Percentiles rank a stretch among this genome's conserved stretches.
These are phyloP conservation scores for Brachionus rubens DNA, from an alignment of 1,140 invertebrate species.

Conservation along the genomic window DNA sequence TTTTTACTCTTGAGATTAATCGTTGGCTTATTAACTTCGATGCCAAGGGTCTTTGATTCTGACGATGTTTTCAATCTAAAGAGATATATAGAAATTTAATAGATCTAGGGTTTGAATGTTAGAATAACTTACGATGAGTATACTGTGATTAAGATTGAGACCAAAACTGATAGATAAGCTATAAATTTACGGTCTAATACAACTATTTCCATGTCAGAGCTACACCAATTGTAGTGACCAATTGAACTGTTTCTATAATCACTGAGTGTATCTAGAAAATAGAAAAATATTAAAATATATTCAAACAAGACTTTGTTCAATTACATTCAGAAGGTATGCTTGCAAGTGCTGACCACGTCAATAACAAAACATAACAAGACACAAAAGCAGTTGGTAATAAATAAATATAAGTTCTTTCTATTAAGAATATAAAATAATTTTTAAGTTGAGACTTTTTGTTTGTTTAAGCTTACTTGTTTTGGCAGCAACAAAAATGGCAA, in stretches of 20 bases:
- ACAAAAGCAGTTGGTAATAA: slow-evolving; percentile 49
- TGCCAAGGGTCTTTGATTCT: slow-evolving; percentile 55
- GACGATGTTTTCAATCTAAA: slow-evolving; percentile 55
- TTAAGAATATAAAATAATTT: neutral
- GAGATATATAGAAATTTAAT: too few relatives aligned
- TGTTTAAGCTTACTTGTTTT: slow-evolving; percentile 55
- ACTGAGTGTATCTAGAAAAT: neutral
- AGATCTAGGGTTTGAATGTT: too few relatives aligned
- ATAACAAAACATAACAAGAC: slow-evolving; percentile 49
- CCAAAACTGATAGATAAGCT: slow-evolving; percentile 53
- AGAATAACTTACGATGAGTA: slow-evolving; percentile 57
- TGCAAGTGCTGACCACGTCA: slow-evolving; percentile 50
- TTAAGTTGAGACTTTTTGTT: neutral
- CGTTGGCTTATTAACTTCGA: slow-evolving; percentile 47
- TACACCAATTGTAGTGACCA: slow-evolving; percentile 24
- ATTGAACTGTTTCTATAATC: slow-evolving; percentile 12
- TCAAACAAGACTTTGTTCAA: neutral
- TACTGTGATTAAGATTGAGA: slow-evolving; percentile 52
- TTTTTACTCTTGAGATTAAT: neutral
- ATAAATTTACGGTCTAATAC: slow-evolving; percentile 51
- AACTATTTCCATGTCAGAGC: slow-evolving; percentile 29
- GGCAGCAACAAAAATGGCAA: slow-evolving; percentile 54
- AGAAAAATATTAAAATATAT: neutral
- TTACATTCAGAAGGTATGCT: slow-evolving; percentile 49
- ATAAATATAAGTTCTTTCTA: slow-evolving; percentile 44